Base-by-base conservation (phyloP, 2,113 vertebrate species). In the Lichenostomus cassidix region DNA sequence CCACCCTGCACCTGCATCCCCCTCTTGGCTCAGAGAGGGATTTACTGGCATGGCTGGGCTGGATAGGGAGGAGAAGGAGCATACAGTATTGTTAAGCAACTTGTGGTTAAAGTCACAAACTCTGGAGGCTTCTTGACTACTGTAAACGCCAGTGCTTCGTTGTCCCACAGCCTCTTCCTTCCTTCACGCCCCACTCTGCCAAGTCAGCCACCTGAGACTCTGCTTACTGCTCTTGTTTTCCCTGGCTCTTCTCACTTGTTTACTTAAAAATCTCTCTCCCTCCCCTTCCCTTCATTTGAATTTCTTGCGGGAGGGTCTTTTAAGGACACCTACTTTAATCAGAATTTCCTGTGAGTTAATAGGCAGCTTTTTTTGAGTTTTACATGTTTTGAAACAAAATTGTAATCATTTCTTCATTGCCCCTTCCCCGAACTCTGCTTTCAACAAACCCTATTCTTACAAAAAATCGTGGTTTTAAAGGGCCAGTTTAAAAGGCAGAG, bases 151-250 rank as follows among this genome's bases (percentile, higher is more conserved):
- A 94, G 77, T 20, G 0, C 82, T 75, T 93, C 35, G 0, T 77
- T 83, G 95, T 95, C 88, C 88, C 85, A 27, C 68, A 94, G 79
- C 71, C 85, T 92, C 76, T 96, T 96, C 91, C 93, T 95, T 95
- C 94, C 95, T 88, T 97, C 92, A 73, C 49, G 2, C 89, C 90
- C 91, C 0, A 0, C 62, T 90, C 83, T 5, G 94, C 95, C 96
- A 97, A 97, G 89, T 94, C 5, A 22, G 95, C 92, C 96, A 97
- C 95, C 96, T 97, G 95, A 96, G 94, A 94, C 94, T 70, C 55
- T 75, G 73, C 76, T 89, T 71, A 41, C 60, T 81, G 80, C 92
- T 94, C 86, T 92, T 95, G 89, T 96, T 96, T 97, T 96, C 92
- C 89, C 95, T 97, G 95, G 94, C 92, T 93, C 90, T 84, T 87